phyloP scores from a whole-genome alignment of 2,113 vertebrate genomes.

The Anthoscopus minutus region DNA sequence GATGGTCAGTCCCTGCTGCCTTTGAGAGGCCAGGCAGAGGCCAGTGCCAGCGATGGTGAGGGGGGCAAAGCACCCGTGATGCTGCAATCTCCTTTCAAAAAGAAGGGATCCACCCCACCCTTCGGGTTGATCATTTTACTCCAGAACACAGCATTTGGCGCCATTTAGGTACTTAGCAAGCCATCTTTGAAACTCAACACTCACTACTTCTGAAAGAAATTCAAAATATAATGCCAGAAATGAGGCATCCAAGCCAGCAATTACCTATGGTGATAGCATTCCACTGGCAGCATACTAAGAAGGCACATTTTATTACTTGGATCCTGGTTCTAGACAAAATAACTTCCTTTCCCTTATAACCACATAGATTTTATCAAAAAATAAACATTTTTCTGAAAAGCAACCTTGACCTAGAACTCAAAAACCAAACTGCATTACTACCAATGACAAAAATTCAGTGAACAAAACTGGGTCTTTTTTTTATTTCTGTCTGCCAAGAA shows the following conservation, averaged over 20 bases:
- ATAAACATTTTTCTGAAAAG: neutral
- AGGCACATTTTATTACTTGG: neutral
- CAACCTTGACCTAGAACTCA: neutral
- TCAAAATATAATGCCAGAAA: neutral
- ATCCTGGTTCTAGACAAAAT: neutral
- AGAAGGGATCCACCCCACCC: rapidly evolving
- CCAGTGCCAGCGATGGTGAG: neutral
- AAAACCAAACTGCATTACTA: neutral
- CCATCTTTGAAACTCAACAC: neutral
- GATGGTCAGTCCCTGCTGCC: rapidly evolving
- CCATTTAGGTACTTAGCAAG: neutral
- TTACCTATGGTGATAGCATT: neutral
- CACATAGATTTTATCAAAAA: neutral
- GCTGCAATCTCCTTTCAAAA: neutral
- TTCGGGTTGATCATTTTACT: neutral
- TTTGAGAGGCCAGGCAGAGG: neutral
- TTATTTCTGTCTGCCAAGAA: neutral
- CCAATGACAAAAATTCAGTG: neutral
- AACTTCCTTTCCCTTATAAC: neutral
- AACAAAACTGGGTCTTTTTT: neutral
- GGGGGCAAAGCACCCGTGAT: neutral
- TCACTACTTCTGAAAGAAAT: neutral
- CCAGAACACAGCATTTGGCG: neutral
- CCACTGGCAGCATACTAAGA: neutral
- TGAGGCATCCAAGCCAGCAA: neutral